These are phyloP conservation scores for Electrona antarctica DNA, from an alignment of 2,113 vertebrate genomes.

Conservation along the genomic window DNA sequence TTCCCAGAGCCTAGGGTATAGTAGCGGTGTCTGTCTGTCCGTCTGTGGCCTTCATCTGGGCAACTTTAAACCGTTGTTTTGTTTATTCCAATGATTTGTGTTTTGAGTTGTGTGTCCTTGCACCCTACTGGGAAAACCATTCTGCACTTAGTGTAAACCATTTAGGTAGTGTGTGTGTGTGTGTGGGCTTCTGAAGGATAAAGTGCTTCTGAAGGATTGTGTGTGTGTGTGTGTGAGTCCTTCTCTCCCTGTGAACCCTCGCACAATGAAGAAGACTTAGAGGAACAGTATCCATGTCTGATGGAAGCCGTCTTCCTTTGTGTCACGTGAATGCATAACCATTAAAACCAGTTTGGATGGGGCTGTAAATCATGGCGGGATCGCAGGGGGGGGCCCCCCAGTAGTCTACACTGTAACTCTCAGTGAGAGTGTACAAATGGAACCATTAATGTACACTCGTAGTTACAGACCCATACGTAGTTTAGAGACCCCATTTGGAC, in stretches of 20 bases:
- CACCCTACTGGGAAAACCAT: too few species aligned
- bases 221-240: neutral
- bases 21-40: too few species aligned
- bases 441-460: neutral
- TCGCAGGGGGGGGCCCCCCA: too few species aligned
- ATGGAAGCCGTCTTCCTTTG: slow-evolving; percentile 49
- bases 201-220: too few species aligned
- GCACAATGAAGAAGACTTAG: slow-evolving; percentile 48
- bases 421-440: too few species aligned
- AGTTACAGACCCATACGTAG: neutral
- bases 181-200: slow-evolving; percentile 12
- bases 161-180: neutral
- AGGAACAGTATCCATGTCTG: slow-evolving; percentile 40
- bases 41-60: too few species aligned
- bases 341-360: slow-evolving; percentile 30
- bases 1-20: too few species aligned
- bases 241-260: slow-evolving; percentile 28
- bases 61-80: neutral
- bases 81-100: neutral
- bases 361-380: slow-evolving; percentile 51
- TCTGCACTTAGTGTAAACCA: too few species aligned
- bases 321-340: slow-evolving; percentile 22
- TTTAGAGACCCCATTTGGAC: too few species aligned
- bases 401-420: neutral
- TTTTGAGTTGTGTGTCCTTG: neutral